Conservation (phyloP, 2,888 invertebrate genomes). For the Athrips mouffetella region DNA sequence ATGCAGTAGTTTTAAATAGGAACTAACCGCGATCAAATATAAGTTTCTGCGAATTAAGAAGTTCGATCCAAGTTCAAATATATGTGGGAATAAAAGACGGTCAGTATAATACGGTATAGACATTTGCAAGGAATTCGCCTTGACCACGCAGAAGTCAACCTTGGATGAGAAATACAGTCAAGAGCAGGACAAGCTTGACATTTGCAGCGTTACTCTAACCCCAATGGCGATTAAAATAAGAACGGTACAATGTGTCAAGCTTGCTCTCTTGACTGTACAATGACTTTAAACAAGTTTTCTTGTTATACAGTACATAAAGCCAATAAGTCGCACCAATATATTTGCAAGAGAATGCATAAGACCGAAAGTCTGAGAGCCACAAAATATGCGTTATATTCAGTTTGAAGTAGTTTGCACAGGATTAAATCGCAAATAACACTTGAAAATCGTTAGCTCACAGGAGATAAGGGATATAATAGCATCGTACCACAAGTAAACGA, state of each 20-base stretch:
- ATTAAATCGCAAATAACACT: too few species aligned
- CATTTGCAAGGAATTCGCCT: constrained; percentile 54
- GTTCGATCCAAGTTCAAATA: too few species aligned
- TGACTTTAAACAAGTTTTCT: constrained; percentile 50
- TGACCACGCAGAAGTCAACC: constrained; percentile 61
- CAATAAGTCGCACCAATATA: not conserved
- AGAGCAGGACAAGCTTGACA: too few species aligned
- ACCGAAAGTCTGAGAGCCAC: constrained; percentile 8
- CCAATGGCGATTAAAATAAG: too few species aligned
- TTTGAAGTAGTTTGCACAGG: constrained; percentile 16
- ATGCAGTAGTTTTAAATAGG: constrained; percentile 54
- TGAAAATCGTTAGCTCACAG: constrained; percentile 26
- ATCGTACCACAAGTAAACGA: constrained; percentile 45
- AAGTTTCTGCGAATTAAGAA: too few species aligned
- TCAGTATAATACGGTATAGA: not conserved
- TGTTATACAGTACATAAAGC: not conserved
- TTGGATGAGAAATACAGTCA: constrained; percentile 51
- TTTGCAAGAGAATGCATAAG: constrained; percentile 8
- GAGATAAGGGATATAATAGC: constrained; percentile 38
- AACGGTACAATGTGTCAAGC: too few species aligned
- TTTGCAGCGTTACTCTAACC: too few species aligned
- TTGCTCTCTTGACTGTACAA: too few species aligned
- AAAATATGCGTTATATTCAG: constrained; percentile 8
- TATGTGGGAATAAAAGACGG: too few species aligned
- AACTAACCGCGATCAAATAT: too few species aligned